Evolutionary conservation across 2,113 vertebrate species (phyloP), one percentile per base, ranked within the genome.

Genomic region (Morone saxatilis): DNA sequence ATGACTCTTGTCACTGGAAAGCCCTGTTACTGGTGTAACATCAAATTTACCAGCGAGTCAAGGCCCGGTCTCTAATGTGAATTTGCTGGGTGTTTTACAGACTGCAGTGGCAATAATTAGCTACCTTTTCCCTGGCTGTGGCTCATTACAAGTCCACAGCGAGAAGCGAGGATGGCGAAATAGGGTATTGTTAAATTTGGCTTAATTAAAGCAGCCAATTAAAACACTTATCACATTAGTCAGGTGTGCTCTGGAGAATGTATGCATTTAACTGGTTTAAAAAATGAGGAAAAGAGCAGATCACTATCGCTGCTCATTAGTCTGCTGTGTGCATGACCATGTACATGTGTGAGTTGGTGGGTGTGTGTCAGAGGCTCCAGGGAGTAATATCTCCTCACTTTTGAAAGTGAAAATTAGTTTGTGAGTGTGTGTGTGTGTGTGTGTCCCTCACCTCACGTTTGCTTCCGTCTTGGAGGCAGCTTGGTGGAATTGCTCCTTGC

Each of bases 401-500:
- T 80, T 87, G 43, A 47, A 84, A 68, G 50, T 48, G 71, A 53
- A 86, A 86, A 88, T 84, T 59, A 76, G 76, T 63, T 56, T 81
- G 40, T 73, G 31, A 12, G 13, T 51, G 50, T 60, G 43, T 68
- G 41, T 43, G 61, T 71, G 59, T 40, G 40, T 11, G 53, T 53
- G 62, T 40, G 17, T 2, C 1, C 70, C 97, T 97, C 91, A 98
- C 98, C 95, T 97, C 83, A 99, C 91, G 7, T 68, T 88, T 50
- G 85, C 90, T 89, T 98, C 97, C 1, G 95, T 93, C 84, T 94
- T 95, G n/a, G 92, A 81, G 54, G 96, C 97, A 77, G 96, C 96
- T 74, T 97, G 94, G 40, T 97, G 96, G 93, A 98, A 99, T 63
- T 98, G 94, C 75, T 96, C 96, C 0, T 95, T 96, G 12, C 96